Evolutionary conservation across 2,113 vertebrate genomes (phyloP), one percentile per base, ranked within the genome.

Genomic region (Brachypteracias leptosomus): DNA sequence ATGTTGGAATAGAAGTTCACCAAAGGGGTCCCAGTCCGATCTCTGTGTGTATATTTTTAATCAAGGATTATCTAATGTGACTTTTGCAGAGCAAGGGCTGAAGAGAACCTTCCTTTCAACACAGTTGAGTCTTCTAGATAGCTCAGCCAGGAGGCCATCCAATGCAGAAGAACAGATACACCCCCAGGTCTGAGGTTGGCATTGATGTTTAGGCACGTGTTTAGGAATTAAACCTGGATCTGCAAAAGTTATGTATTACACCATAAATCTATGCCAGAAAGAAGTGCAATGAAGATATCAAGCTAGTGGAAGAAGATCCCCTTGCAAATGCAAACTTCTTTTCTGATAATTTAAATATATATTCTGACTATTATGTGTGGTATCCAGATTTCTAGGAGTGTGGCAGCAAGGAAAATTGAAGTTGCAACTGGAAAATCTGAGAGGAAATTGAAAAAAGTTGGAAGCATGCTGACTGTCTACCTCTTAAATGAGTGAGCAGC

Each of bases 151-250:
- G 14, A 42, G 35, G 3, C 7, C 31, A 77, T 8, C 6, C 38
- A 67, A 0, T 35, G n/a, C 28, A 12, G 38, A 71, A 62, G 20
- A 74, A 55, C 5, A 33, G 10, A 10, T 54, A 3, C 11, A 33
- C 2, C 13, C 17, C 42, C 16, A 67, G 28, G 31, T 19, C 15
- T 59, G 17, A 33, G 11, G 11, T 0, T 77, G 38, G 1, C 0
- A 0, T 54, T 78, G 17, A 5, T 59, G n/a, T 47, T 4, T 72
- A 28, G 42, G 88, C 38, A 10, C 4, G 8, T 24, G 4, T 59
- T 71, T 51, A 54, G 36, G 33, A 93, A 44, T 72, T 29, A 54
- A 75, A 65, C 5, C 4, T 67, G n/a, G 89, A 87, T 16, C 35
- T 74, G 17, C 6, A 71, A 38, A 4, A 35, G 47, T 55, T 79